Evolutionary conservation across 2,113 vertebrate genomes (phyloP), one percentile per base, ranked within the genome.

Genomic region (Myotis lucifugus): DNA sequence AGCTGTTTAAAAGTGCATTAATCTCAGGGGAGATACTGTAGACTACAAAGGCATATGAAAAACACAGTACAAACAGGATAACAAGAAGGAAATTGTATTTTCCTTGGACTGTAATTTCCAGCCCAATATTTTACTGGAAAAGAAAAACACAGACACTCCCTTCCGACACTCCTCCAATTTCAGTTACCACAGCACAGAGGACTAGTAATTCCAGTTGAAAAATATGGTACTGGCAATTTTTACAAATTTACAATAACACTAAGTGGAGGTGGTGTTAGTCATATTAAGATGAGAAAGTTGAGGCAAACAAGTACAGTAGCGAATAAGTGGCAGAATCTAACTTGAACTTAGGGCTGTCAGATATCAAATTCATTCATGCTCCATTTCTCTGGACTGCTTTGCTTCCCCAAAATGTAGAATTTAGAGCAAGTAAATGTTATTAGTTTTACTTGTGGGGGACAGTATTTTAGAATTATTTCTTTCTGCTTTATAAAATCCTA

Each of bases 51-150:
- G 69, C 84, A 90, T 85, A 73, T 40, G 50, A 91, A 95, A 97
- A 92, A 40, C 88, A 93, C 46, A 94, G 95, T 59, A 85, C 78
- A 96, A 92, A 85, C 66, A 83, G 92, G 34, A 82, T 85, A 94
- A 78, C 92, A 96, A 88, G 95, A 96, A 96, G 77, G 79, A 74
- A 72, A 94, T 74, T 88, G 8, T 96, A n/a, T 97, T 97, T 97
- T 95, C 21, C 32, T 97, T 97, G 95, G 92, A 91, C 54, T 88
- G 1, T 67, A 61, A 77, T 94, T 37, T n/a, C 29, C 27, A 84
- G 61, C 12, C 50, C 34, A 73, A 19, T 8, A 76, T 72, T 73
- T 86, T 29, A 86, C 46, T 90, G 40, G 85, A 72, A 97, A 88
- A 93, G 42, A 90, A 25, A 88, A 96, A 88, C 61, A 79, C 10